A percentile compares a stretch with the other conserved stretches of the same genome.
Evolutionary conservation across 2,113 vertebrate genomes (phyloP).

Genomic region (Pyrgilauda ruficollis): DNA sequence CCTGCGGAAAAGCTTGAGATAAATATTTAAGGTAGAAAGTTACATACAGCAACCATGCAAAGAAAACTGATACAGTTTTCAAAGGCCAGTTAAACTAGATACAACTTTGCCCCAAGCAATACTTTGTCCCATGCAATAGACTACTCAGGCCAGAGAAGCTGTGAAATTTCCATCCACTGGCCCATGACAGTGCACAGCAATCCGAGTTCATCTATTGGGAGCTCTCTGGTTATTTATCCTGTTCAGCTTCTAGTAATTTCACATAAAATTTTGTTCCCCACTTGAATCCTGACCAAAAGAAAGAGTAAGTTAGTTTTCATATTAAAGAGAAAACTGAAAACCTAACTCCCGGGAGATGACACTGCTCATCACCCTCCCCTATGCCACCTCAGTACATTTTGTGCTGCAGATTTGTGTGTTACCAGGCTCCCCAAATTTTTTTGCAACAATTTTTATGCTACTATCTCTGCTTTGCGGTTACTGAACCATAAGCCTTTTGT

Average conservation of each 20-base stretch:
- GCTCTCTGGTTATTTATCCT: neutral
- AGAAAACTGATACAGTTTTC: constrained; percentile 16
- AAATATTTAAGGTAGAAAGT: neutral
- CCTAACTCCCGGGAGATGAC: neutral
- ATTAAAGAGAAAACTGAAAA: neutral
- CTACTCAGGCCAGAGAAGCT: neutral
- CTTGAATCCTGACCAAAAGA: neutral
- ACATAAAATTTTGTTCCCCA: neutral
- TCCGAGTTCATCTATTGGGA: neutral
- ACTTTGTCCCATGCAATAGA: neutral
- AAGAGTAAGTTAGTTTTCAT: neutral
- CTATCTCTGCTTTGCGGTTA: neutral
- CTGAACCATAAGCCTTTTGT: neutral
- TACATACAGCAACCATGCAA: neutral
- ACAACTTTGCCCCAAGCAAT: neutral
- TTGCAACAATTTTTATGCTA: neutral
- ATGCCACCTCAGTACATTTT: neutral
- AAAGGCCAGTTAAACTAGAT: neutral
- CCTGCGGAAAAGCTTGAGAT: constrained; percentile 10
- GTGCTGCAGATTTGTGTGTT: neutral
- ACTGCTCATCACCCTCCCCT: neutral
- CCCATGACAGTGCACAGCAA: neutral
- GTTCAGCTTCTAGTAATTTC: neutral
- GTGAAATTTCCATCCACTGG: neutral
- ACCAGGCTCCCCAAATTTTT: neutral